Evolutionary conservation across 2,113 vertebrate species (phyloP).

Genomic region (Syrrhaptes paradoxus): DNA sequence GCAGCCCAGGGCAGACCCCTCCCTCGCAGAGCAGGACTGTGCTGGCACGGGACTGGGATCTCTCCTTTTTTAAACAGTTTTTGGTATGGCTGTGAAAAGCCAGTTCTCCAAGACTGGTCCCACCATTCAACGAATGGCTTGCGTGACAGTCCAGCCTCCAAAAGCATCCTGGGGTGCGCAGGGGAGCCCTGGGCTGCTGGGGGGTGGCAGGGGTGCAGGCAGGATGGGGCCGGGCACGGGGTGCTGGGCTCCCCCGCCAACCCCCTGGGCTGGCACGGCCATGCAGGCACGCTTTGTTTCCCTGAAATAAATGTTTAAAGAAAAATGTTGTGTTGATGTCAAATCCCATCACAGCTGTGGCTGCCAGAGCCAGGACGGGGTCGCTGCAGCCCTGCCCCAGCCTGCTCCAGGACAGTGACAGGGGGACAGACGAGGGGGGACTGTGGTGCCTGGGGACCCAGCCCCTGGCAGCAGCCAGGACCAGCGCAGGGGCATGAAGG

Average conservation of each 20-base stretch:
- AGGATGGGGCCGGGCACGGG: background rate
- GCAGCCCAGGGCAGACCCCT: background rate
- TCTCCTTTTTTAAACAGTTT: background rate
- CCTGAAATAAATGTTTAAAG: slow-evolving; percentile 3
- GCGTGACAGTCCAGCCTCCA: background rate
- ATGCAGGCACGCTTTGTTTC: background rate
- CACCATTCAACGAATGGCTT: background rate
- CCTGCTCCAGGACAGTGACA: background rate
- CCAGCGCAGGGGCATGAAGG: accelerated
- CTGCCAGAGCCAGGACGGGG: background rate
- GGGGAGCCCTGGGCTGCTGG: background rate
- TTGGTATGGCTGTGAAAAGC: background rate
- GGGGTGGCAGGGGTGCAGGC: background rate
- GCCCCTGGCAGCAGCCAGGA: background rate
- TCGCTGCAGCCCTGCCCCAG: background rate
- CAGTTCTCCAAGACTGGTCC: background rate
- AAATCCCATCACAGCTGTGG: too few relatives aligned
- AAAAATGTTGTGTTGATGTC: background rate
- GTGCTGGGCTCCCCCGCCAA: background rate
- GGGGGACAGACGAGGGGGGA: background rate
- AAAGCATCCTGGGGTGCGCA: background rate
- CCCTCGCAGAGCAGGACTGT: accelerated
- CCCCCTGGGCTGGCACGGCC: background rate
- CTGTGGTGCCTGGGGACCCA: accelerated
- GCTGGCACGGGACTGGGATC: background rate